Percentiles rank a stretch among this genome's conserved stretches.
These are phyloP conservation scores for Crotalus viridis DNA, from an alignment of 2,113 vertebrate species.

Conservation along the genomic window DNA sequence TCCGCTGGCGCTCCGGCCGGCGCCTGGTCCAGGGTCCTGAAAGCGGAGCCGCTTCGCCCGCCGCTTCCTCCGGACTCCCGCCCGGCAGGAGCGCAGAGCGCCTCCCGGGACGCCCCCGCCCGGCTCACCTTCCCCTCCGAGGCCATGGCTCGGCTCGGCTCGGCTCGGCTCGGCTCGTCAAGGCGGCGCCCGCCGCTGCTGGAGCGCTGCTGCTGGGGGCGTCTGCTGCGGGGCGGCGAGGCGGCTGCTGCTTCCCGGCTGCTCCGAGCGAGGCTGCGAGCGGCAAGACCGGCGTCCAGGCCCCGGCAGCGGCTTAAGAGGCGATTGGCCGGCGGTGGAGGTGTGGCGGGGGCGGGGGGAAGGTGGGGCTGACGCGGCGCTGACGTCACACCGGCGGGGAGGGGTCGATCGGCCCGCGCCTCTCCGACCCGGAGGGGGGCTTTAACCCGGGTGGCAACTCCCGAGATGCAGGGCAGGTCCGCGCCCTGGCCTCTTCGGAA, in stretches of 20 bases:
- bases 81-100: too few relatives aligned
- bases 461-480: fast-evolving
- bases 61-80: too few relatives aligned
- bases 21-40: background rate
- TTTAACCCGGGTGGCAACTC: too few relatives aligned
- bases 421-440: too few relatives aligned
- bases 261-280: background rate
- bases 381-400: background rate
- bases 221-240: background rate
- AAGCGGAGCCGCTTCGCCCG: too few relatives aligned
- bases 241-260: background rate
- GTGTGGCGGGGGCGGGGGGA: background rate
- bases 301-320: background rate
- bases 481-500: background rate
- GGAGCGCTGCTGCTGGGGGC: too few relatives aligned
- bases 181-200: too few relatives aligned
- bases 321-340: background rate
- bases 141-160: background rate
- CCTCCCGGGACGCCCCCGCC: too few relatives aligned
- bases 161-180: background rate
- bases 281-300: background rate
- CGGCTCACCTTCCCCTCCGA: background rate
- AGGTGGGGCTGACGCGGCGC: background rate
- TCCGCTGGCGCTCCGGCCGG: background rate
- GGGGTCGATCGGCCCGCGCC: background rate